phyloP scores from a whole-genome alignment of 2,113 vertebrate genomes.

The Gymnogyps californianus region DNA sequence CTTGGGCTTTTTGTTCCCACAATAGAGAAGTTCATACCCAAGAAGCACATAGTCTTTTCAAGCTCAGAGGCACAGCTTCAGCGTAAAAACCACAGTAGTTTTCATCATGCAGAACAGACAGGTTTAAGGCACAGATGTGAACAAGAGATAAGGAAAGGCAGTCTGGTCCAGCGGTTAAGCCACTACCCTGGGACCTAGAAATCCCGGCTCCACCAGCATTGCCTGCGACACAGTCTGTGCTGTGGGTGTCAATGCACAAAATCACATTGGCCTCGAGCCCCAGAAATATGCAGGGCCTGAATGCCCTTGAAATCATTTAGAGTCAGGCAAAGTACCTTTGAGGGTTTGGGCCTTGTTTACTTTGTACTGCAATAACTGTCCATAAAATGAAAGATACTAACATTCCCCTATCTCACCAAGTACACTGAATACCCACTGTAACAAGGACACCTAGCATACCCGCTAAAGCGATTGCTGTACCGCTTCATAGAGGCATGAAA shows the following conservation, averaged over 20 bases:
- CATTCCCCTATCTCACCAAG: background rate
- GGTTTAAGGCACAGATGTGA: slow-evolving; percentile 21
- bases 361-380: background rate
- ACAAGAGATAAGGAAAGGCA: background rate
- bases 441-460: background rate
- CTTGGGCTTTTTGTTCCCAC: background rate
- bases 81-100: background rate
- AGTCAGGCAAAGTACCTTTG: background rate
- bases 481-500: fast-evolving
- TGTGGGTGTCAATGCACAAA: background rate
- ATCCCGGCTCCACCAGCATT: background rate
- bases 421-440: background rate
- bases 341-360: background rate
- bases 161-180: background rate
- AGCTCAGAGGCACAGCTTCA: background rate
- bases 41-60: background rate
- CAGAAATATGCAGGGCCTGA: background rate
- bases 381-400: background rate
- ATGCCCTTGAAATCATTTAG: background rate
- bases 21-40: background rate
- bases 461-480: background rate
- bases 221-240: background rate
- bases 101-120: background rate
- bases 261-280: background rate
- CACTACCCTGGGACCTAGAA: background rate